Base-by-base conservation (phyloP, 2,888 invertebrate species). In the Caenorhabditis parvicauda region DNA sequence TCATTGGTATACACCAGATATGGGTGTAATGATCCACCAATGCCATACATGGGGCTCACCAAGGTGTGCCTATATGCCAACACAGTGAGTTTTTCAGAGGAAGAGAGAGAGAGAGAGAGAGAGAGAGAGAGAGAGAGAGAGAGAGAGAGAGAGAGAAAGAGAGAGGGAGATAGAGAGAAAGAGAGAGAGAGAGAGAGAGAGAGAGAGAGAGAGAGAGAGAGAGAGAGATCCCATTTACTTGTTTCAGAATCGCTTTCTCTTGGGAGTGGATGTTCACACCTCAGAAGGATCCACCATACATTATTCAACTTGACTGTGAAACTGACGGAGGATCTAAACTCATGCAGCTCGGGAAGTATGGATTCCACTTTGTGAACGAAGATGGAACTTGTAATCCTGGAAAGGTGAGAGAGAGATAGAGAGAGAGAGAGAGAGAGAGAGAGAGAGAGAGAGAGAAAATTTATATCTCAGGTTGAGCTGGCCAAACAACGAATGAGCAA, bases 231-330 rank as follows among this genome's bases (percentile, higher is more conserved):
- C 35, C 25, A 42, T 49, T 1, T 19, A 9, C 12, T 28, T 17
- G 7, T 58, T 76, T 45, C 59, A 78, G 77, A 19, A 67, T 79
- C 28, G 80, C 70, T 2, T 76, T 79, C 58, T 72, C 73, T 2
- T 79, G 79, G 79, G 79, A 79, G 58, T 79, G 79, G 79, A 79
- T 79, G 79, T 79, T 74, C 64, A 79, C 79, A 0, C 63, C 66
- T n/a, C 79, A 80, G 51, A 62, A 70, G 37, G 59, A 79, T 56
- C 73, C 79, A 1, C 79, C 79, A 6, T 69, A 76, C 45, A 65
- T 79, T 37, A 75, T 79, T 65, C 79, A 79, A 52, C 52, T 79
- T 44, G 79, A 79, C 53, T 79, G 79, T 54, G 79, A 79, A 54
- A 79, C 79, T 2, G 79, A 79, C 54, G 79, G 78, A 12, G 74